Conservation (phyloP, 1,140 invertebrate genomes). For the Drosophila yakuba region DNA sequence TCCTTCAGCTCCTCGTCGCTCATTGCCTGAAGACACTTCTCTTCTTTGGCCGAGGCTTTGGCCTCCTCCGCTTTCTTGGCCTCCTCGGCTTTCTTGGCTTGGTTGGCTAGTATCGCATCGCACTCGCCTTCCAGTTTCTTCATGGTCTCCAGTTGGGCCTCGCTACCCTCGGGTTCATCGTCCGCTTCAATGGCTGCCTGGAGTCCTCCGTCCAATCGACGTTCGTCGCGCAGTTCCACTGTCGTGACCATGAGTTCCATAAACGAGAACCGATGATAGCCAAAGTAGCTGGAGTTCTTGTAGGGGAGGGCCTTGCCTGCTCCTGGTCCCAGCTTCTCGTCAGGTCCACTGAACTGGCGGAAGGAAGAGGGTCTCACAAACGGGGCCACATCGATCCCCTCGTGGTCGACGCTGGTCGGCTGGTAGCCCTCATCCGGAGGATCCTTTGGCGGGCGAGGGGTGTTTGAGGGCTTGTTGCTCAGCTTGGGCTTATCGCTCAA, state of each 20-base stretch:
- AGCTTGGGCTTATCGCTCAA: background rate
- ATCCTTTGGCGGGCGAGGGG: conserved; percentile 73
- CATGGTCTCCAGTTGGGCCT: conserved; percentile 18
- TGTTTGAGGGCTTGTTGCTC: conserved; percentile 48
- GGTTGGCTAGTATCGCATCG: conserved; percentile 23
- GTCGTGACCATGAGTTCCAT: conserved; percentile 38
- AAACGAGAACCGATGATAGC: conserved; percentile 72
- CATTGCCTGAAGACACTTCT: conserved; percentile 21
- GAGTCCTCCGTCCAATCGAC: conserved; percentile 25
- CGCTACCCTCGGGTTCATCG: conserved; percentile 14
- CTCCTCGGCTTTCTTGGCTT: conserved; percentile 25
- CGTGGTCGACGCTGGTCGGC: conserved; percentile 43
- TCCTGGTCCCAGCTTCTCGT: conserved; percentile 68
- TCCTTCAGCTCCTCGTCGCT: conserved; percentile 12
- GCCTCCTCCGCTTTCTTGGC: conserved; percentile 7
- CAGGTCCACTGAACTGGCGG: conserved; percentile 43
- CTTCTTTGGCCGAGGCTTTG: background rate
- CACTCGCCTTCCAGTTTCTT: conserved; percentile 40
- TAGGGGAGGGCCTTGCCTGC: conserved; percentile 52
- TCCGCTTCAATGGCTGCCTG: conserved; percentile 22
- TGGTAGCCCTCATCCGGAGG: conserved; percentile 62
- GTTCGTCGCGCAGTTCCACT: conserved; percentile 30
- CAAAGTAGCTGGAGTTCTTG: conserved; percentile 70
- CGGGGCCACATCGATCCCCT: conserved; percentile 30
- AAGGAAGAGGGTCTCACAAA: conserved; percentile 54